Conservation (phyloP, 2,888 invertebrate species). For the Artemia sinica region DNA sequence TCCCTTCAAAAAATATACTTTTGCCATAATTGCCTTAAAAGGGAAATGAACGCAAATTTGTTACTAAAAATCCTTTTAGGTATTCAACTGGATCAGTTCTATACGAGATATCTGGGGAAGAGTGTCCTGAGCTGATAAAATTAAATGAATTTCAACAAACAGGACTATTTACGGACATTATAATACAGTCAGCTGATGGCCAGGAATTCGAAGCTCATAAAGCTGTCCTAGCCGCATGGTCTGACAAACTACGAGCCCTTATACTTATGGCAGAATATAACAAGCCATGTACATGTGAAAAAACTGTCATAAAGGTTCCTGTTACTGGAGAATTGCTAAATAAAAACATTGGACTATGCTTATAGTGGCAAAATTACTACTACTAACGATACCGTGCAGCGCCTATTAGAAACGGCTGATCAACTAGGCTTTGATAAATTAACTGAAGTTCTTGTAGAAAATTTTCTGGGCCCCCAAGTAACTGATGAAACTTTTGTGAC, state of each 20-base stretch:
- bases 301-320: background rate
- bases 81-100: background rate
- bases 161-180: background rate
- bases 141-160: constrained; percentile 1
- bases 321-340: background rate
- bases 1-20: no score
- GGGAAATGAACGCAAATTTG: no score
- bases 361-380: background rate
- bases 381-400: background rate
- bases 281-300: constrained; percentile 8
- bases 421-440: background rate
- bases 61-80: no score
- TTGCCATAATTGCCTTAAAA: no score
- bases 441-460: background rate
- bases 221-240: background rate
- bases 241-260: background rate
- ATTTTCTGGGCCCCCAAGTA: background rate
- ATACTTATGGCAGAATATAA: constrained; percentile 1
- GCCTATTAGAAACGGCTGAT: background rate
- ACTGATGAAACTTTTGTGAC: background rate
- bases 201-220: background rate
- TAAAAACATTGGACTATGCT: no score
- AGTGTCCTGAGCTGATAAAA: background rate
- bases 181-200: background rate
- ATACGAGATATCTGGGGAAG: background rate